A percentile compares a stretch with the other conserved stretches of the same genome.
Conservation (phyloP, 1,140 invertebrate genomes). For the Phthorimaea operculella region DNA sequence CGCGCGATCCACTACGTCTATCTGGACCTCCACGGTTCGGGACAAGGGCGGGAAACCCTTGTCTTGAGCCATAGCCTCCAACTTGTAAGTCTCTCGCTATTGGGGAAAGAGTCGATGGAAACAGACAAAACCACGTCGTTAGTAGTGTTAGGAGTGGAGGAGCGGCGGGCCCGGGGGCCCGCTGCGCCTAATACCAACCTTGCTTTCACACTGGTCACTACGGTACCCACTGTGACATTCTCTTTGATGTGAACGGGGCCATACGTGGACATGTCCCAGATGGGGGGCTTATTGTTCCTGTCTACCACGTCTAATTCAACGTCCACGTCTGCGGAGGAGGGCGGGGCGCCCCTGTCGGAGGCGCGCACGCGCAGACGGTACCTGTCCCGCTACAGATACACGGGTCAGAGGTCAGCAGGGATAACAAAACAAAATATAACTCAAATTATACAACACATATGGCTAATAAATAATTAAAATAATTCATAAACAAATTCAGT, state of each 20-base stretch:
- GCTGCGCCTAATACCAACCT: conserved; percentile 86
- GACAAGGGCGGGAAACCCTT: conserved; percentile 93
- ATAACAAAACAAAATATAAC: conserved; percentile 67
- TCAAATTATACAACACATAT: conserved; percentile 61
- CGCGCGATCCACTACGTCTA: conserved; percentile 96
- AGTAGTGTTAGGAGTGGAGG: conserved; percentile 69
- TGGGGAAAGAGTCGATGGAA: conserved; percentile 71
- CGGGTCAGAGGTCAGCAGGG: conserved; percentile 68
- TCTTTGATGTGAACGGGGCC: conserved; percentile 96
- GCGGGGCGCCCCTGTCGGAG: conserved; percentile 88
- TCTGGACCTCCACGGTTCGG: conserved; percentile 94
- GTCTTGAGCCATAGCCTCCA: conserved; percentile 97
- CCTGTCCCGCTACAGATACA: conserved; percentile 89
- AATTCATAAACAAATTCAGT: conserved; percentile 46
- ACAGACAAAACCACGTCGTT: conserved; percentile 74
- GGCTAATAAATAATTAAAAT: conserved; percentile 61
- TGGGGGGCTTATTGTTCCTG: conserved; percentile 96
- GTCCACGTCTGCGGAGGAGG: conserved; percentile 92
- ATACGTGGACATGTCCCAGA: conserved; percentile 93
- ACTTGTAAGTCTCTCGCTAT: conserved; percentile 96
- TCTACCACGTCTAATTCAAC: conserved; percentile 97
- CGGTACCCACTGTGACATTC: conserved; percentile 97
- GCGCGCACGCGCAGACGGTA: conserved; percentile 94
- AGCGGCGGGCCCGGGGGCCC: conserved; percentile 56
- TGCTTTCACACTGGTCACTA: conserved; percentile 96